Base-by-base conservation (phyloP, 2,888 invertebrate species). In the Acanthosepion pharaonis region DNA sequence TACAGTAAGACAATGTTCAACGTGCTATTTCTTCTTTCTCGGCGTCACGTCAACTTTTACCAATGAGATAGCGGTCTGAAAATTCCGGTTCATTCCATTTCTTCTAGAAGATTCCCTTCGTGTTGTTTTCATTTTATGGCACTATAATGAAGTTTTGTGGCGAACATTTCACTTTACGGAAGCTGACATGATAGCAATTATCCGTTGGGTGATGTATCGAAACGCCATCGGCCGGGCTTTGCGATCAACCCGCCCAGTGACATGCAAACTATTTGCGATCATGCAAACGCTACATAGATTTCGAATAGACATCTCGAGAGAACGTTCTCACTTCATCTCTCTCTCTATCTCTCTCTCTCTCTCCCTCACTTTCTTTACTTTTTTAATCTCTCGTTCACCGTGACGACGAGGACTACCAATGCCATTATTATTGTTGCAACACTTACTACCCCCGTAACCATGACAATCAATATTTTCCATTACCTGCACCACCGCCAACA, bases 211-310 rank as follows among this genome's bases (percentile, higher is more conserved):
- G 78, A 78, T 78, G n/a, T 78, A 78, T 78, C 78, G 78, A 33
- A 78, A 78, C n/a, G 78, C 78, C 78, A 78, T 78, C 78, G n/a
- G 78, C n/a, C 78, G 33, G 78, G n/a, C 78, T n/a, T 78, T 18
- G 78, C 78, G n/a, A 78, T n/a, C 78, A 78, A 33, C 15, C 78
- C 78, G 78, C n/a, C n/a, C 78, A 78, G 33, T 78, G 78, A 78
- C 78, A 78, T 78, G 78, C 78, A 78, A 78, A 78, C 78, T 78
- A 78, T 78, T 78, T 78, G 78, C 33, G 78, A 78, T 78, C 78
- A 78, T 78, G 78, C 78, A 78, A 78, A 33, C 11, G n/a, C 78
- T 78, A 78, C 78, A 78, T 78, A 78, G 78, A 78, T 78, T 78
- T 33, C 78, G n/a, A 78, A 78, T 78, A 78, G 78, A 78, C 78